These are phyloP conservation scores for Noctua fimbriata DNA, from an alignment of 2,888 invertebrate species.

Conservation along the genomic window DNA sequence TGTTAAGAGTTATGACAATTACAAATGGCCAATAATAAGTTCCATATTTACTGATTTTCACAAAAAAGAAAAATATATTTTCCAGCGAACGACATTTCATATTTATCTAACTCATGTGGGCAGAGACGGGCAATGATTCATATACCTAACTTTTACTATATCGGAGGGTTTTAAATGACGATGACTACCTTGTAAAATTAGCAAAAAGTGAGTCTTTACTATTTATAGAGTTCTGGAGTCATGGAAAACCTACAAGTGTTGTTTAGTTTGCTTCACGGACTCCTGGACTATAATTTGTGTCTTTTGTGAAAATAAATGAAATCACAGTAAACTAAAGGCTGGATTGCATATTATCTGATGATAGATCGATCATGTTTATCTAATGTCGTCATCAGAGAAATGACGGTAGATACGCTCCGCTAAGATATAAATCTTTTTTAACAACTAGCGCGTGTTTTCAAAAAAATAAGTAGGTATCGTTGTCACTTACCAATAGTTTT, in stretches of 20 bases:
- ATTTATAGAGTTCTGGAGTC: conserved; percentile 62
- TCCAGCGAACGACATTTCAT: conserved; percentile 66
- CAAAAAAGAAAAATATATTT: conserved; percentile 62
- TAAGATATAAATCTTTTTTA: background rate
- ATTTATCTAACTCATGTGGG: conserved; percentile 69
- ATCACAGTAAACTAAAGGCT: background rate
- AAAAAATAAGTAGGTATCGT: background rate
- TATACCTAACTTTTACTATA: conserved; percentile 70
- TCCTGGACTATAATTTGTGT: background rate
- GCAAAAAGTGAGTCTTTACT: conserved; percentile 63
- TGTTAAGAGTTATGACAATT: conserved; percentile 43
- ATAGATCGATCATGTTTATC: conserved; percentile 26
- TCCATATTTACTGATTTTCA: conserved; percentile 50
- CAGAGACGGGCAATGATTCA: conserved; percentile 70
- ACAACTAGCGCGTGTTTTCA: background rate
- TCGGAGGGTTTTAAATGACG: conserved; percentile 63
- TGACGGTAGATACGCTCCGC: background rate
- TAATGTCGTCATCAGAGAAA: conserved; percentile 8
- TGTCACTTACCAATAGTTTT: conserved; percentile 95
- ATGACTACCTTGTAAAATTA: conserved; percentile 70
- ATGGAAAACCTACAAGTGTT: conserved; percentile 38
- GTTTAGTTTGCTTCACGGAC: conserved; percentile 22
- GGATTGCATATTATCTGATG: conserved; percentile 1
- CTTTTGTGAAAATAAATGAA: conserved; percentile 11
- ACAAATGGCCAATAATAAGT: conserved; percentile 53